A percentile compares a stretch with the other conserved stretches of the same genome.
Evolutionary conservation across 2,113 vertebrate genomes (phyloP).

Genomic region (Anolis carolinensis): DNA sequence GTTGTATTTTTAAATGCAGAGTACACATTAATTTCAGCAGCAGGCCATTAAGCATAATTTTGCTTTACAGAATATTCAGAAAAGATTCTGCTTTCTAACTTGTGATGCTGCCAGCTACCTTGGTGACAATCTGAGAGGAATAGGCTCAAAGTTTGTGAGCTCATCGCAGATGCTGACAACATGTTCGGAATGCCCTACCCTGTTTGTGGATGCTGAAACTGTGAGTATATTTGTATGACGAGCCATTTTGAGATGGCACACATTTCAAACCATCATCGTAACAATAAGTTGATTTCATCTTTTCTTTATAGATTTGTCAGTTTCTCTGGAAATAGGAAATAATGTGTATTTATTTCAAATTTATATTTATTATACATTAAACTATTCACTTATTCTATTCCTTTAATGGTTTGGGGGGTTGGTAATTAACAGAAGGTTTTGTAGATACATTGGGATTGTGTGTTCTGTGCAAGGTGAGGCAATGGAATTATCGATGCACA

Average conservation of each 20-base stretch:
- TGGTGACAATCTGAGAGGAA: slow-evolving; percentile 92
- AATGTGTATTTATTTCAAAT: too few relatives aligned
- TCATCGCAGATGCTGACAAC: slow-evolving; percentile 96
- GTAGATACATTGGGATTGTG: background rate
- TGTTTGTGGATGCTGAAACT: slow-evolving; percentile 96
- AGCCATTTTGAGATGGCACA: background rate
- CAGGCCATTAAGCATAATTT: slow-evolving; percentile 41
- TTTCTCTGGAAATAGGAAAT: background rate
- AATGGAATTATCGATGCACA: background rate
- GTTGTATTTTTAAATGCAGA: background rate
- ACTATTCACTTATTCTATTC: background rate
- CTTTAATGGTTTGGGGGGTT: background rate
- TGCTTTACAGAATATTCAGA: slow-evolving; percentile 91
- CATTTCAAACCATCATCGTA: background rate
- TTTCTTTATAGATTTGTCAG: background rate
- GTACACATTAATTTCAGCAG: background rate
- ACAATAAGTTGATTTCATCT: background rate
- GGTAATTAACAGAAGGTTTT: background rate
- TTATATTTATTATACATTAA: slow-evolving; percentile 20
- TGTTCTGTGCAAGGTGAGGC: background rate
- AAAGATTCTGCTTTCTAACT: slow-evolving; percentile 95
- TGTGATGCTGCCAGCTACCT: slow-evolving; percentile 93
- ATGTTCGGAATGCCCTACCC: slow-evolving; percentile 94
- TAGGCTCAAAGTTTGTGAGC: slow-evolving; percentile 94
- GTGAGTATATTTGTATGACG: slow-evolving; percentile 76